phyloP scores from a whole-genome alignment of 2,797 vertebrate species.

The Urosaurus nigricauda region DNA sequence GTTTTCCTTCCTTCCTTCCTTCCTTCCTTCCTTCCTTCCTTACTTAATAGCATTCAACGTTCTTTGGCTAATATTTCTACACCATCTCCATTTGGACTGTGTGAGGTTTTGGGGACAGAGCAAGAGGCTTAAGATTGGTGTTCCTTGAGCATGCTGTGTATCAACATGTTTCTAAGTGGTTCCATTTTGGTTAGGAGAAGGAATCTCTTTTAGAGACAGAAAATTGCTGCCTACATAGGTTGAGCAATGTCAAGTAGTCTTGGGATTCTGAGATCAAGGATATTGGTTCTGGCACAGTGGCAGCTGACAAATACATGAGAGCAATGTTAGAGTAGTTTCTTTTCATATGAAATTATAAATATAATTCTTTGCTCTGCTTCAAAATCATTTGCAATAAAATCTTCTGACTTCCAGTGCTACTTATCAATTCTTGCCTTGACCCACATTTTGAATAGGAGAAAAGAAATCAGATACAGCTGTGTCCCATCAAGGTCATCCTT shows the following conservation, averaged over 20 bases:
- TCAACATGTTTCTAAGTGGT: neutral
- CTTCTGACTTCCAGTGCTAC: neutral
- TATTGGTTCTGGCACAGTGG: neutral
- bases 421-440: conserved; percentile 50
- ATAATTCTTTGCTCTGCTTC: conserved; percentile 7
- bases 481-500: conserved; percentile 64
- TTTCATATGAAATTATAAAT: conserved; percentile 43
- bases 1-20: neutral
- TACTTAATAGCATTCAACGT: neutral
- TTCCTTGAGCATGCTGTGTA: neutral
- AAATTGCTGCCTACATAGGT: neutral
- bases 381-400: conserved; percentile 51
- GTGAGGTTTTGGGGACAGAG: too few species aligned
- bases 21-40: neutral
- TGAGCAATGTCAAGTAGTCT: neutral
- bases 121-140: too few species aligned
- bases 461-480: conserved; percentile 42
- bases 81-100: neutral
- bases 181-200: neutral
- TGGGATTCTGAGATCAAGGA: neutral
- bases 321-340: conserved; percentile 13
- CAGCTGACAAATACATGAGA: neutral
- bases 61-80: neutral
- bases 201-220: neutral
- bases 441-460: conserved; percentile 31